These are phyloP conservation scores for Nyctibius bracteatus DNA, from an alignment of 2,113 vertebrate species.

Conservation along the genomic window DNA sequence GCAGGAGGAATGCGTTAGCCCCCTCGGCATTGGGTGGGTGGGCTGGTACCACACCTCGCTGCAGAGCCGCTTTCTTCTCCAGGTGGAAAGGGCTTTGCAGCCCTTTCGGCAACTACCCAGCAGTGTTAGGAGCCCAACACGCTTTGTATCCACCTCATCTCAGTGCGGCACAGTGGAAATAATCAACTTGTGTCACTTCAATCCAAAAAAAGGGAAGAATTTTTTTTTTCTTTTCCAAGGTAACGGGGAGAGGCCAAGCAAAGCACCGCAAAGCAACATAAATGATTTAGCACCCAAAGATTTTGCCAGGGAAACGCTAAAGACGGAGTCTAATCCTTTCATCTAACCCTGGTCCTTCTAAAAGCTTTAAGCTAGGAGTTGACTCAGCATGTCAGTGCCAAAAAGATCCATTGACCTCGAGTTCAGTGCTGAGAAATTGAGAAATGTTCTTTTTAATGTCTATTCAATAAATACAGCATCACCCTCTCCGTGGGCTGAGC, in stretches of 20 bases:
- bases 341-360: conserved; percentile 79
- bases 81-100: background rate
- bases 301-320: conserved; percentile 76
- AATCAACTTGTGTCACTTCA: background rate
- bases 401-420: conserved; percentile 92
- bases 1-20: background rate
- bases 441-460: conserved; percentile 94
- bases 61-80: background rate
- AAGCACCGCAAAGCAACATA: conserved; percentile 64
- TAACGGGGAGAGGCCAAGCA: conserved; percentile 47
- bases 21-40: background rate
- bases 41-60: background rate
- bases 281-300: conserved; percentile 75
- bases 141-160: background rate
- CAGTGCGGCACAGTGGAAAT: background rate
- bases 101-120: background rate
- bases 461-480: conserved; percentile 94
- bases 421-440: conserved; percentile 87
- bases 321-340: conserved; percentile 82
- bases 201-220: background rate
- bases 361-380: conserved; percentile 81
- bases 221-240: conserved; percentile 17
- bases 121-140: background rate
- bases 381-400: conserved; percentile 89
- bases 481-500: conserved; percentile 83